Percentiles rank a stretch among this genome's conserved stretches.
These are phyloP conservation scores for Hipparchia sbordonii DNA, from an alignment of 2,888 invertebrate genomes.

Conservation along the genomic window DNA sequence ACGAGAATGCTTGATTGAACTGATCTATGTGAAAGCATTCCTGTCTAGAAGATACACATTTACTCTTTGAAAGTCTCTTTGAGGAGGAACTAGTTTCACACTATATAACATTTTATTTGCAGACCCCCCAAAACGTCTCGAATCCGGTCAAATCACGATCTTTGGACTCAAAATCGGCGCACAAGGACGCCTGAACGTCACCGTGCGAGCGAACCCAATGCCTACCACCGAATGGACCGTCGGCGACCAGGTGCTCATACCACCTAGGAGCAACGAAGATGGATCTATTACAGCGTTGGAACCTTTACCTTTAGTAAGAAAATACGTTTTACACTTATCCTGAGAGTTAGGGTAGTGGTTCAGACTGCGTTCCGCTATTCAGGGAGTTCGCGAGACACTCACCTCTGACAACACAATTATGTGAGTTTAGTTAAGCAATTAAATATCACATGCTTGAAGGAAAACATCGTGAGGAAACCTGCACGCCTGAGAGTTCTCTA, in stretches of 20 bases:
- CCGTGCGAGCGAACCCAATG: conserved; percentile 87
- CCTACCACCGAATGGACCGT: conserved; percentile 88
- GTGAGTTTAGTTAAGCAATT: too few species aligned
- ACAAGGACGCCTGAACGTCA: conserved; percentile 88
- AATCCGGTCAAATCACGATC: conserved; percentile 82
- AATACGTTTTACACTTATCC: too few species aligned
- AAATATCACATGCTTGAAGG: too few species aligned
- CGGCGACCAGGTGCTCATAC: conserved; percentile 65
- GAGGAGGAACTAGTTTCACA: neutral
- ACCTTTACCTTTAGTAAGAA: conserved; percentile 60
- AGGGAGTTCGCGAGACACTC: too few species aligned
- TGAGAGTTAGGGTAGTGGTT: too few species aligned
- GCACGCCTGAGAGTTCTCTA: too few species aligned
- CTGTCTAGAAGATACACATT: too few species aligned
- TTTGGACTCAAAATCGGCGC: conserved; percentile 89
- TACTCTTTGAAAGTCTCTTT: neutral
- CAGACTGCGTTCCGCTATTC: too few species aligned
- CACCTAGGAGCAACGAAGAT: conserved; percentile 48
- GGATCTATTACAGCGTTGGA: conserved; percentile 53
- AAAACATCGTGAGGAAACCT: too few species aligned
- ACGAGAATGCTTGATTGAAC: too few species aligned
- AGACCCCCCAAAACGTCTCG: conserved; percentile 86
- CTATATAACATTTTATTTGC: conserved; percentile 36
- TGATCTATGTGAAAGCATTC: too few species aligned
- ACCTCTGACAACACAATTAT: too few species aligned